These are phyloP conservation scores for Bibio marci DNA, from an alignment of 2,888 invertebrate species.

Conservation along the genomic window DNA sequence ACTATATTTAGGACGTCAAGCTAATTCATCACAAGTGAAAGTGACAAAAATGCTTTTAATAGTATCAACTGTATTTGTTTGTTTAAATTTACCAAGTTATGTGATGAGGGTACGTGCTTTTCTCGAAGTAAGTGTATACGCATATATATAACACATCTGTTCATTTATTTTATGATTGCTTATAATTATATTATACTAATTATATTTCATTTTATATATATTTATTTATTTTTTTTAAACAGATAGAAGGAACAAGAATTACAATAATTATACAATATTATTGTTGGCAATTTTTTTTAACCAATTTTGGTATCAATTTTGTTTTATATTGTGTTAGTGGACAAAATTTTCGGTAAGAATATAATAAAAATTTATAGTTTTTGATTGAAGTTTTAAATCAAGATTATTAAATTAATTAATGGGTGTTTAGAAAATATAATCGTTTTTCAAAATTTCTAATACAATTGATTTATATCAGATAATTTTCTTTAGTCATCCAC, in stretches of 20 bases:
- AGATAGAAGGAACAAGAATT: conserved; percentile 29
- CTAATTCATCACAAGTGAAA: conserved; percentile 41
- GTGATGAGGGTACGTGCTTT: conserved; percentile 47
- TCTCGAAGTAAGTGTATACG: conserved; percentile 35
- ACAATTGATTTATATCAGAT: too few species aligned
- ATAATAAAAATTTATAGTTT: too few species aligned
- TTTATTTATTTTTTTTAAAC: conserved; percentile 10
- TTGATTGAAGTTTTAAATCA: too few species aligned
- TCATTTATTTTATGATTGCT: not conserved
- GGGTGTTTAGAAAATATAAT: too few species aligned
- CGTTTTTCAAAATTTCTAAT: too few species aligned
- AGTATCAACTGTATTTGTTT: conserved; percentile 62
- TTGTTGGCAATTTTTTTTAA: conserved; percentile 52
- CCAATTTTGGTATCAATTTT: conserved; percentile 73
- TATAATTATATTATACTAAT: not conserved
- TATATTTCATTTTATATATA: not conserved
- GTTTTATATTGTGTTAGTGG: conserved; percentile 66
- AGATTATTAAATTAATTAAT: too few species aligned
- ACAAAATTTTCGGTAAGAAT: conserved; percentile 59
- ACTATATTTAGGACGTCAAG: conserved; percentile 19
- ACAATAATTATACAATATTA: conserved; percentile 44
- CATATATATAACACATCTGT: too few species aligned
- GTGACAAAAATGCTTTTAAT: conserved; percentile 69
- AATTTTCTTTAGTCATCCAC: too few species aligned
- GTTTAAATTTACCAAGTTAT: conserved; percentile 62